phyloP scores from a whole-genome alignment of 1,140 invertebrate species.

The Ostrea edulis region DNA sequence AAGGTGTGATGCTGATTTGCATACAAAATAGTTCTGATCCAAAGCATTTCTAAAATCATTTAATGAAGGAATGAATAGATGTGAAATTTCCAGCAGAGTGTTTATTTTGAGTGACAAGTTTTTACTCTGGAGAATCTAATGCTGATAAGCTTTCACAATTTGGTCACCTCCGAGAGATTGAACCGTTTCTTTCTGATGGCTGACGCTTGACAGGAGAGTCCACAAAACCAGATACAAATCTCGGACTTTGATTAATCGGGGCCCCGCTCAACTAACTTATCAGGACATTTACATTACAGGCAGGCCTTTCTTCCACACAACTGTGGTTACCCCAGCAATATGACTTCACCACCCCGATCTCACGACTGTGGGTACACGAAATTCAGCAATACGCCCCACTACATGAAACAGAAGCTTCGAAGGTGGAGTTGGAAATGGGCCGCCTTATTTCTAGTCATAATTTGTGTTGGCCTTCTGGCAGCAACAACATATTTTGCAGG shows the following conservation, averaged over 20 bases:
- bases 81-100: neutral
- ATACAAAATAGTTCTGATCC: conserved; percentile 18
- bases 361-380: conserved; percentile 91
- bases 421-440: conserved; percentile 91
- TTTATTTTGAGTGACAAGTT: conserved; percentile 20
- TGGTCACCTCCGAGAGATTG: conserved; percentile 27
- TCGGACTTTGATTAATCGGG: neutral
- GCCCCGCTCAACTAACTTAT: neutral
- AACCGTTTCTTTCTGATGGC: neutral
- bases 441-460: conserved; percentile 90
- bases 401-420: conserved; percentile 75
- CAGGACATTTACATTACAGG: conserved; percentile 72
- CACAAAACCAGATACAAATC: neutral
- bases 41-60: neutral
- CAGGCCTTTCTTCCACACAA: conserved; percentile 84
- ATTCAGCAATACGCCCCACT: conserved; percentile 91
- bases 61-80: neutral
- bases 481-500: conserved; percentile 93
- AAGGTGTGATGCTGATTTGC: conserved; percentile 19
- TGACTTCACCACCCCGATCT: conserved; percentile 81
- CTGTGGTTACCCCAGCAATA: conserved; percentile 82
- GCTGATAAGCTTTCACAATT: neutral
- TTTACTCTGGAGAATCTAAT: neutral
- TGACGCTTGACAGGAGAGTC: neutral
- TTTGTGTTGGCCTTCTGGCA: conserved; percentile 89